Evolutionary conservation across 1,140 invertebrate species (phyloP).

Genomic region (Brachionus sp.): DNA sequence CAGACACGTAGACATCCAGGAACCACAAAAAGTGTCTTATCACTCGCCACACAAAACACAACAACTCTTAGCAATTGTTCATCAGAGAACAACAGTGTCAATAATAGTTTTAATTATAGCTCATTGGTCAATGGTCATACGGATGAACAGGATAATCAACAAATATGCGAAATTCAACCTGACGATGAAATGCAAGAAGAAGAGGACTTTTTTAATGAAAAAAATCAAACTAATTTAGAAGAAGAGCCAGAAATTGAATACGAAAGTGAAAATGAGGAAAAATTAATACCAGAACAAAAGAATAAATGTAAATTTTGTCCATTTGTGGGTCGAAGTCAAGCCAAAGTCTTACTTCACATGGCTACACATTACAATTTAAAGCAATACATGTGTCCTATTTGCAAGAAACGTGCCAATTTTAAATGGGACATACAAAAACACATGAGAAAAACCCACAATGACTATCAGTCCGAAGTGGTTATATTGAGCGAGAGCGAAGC

Average conservation of each 20-base stretch:
- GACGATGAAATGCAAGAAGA: neutral
- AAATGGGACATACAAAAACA: conserved; percentile 60
- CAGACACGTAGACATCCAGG: conserved; percentile 35
- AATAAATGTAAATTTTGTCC: conserved; percentile 53
- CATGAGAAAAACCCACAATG: conserved; percentile 53
- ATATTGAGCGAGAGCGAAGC: conserved; percentile 54
- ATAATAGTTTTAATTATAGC: conserved; percentile 5
- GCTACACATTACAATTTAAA: conserved; percentile 56
- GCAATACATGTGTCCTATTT: conserved; percentile 56
- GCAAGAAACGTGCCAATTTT: conserved; percentile 55
- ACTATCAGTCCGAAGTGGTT: conserved; percentile 51
- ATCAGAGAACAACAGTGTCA: conserved; percentile 40
- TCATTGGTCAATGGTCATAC: neutral
- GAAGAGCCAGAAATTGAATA: neutral
- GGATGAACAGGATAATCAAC: neutral
- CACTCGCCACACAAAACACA: neutral
- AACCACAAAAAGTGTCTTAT: conserved; percentile 33
- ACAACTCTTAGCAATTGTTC: neutral
- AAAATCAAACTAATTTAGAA: neutral
- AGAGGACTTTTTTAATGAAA: conserved; percentile 42
- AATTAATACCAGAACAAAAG: neutral
- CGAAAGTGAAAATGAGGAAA: neutral
- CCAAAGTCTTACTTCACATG: conserved; percentile 54
- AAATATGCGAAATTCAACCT: neutral
- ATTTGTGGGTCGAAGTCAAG: conserved; percentile 52